A percentile compares a stretch with the other conserved stretches of the same genome.
phyloP scores from a whole-genome alignment of 2,797 vertebrate species.

The Cetoscarus ocellatus region DNA sequence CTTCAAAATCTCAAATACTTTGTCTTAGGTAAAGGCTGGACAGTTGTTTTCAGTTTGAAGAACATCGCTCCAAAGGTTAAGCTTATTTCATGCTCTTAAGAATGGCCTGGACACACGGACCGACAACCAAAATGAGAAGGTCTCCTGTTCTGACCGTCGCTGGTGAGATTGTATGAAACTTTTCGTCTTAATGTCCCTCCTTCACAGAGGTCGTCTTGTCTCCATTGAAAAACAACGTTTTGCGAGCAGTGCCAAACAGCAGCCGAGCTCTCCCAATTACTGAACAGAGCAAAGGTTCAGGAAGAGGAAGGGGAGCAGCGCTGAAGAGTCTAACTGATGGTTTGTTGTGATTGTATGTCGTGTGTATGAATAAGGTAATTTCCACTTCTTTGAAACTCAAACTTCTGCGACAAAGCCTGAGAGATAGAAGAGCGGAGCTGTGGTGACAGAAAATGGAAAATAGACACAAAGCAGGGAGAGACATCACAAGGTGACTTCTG shows the following conservation, averaged over 20 bases:
- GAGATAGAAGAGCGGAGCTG: neutral
- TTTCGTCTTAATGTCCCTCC: conserved; percentile 34
- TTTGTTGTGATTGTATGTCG: conserved; percentile 52
- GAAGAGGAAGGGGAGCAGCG: conserved; percentile 2
- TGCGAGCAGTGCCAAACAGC: conserved; percentile 12
- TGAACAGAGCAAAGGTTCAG: conserved; percentile 7
- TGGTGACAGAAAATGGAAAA: conserved; percentile 5
- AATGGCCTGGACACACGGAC: too few relatives aligned
- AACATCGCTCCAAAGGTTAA: too few relatives aligned
- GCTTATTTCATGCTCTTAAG: too few relatives aligned
- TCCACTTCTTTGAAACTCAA: conserved; percentile 50
- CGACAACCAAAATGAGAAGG: too few relatives aligned
- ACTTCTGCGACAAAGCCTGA: conserved; percentile 12
- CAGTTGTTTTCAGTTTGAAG: too few relatives aligned
- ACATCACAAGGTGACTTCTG: conserved; percentile 64
- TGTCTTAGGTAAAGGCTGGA: too few relatives aligned
- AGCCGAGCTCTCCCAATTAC: conserved; percentile 27
- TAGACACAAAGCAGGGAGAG: conserved; percentile 39
- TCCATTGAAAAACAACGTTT: conserved; percentile 11
- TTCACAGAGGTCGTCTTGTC: conserved; percentile 12
- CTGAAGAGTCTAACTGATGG: conserved; percentile 30
- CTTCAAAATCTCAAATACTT: too few relatives aligned
- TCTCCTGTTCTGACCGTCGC: too few relatives aligned
- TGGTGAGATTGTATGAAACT: neutral
- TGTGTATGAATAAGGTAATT: conserved; percentile 50